phyloP scores from a whole-genome alignment of 2,888 invertebrate genomes.

The Philopedon plagiatum region DNA sequence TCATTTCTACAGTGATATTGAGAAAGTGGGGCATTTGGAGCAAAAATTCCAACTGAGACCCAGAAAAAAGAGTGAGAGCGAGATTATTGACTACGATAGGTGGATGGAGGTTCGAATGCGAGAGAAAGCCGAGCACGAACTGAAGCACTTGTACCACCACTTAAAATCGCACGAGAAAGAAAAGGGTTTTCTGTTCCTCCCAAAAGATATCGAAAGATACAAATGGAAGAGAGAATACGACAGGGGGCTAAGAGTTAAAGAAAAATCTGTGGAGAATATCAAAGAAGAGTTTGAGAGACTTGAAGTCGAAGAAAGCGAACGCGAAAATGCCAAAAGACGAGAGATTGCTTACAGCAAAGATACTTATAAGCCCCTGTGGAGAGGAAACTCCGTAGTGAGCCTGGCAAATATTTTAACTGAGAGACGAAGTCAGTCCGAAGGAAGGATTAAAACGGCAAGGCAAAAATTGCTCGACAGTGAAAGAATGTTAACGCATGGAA shows the following conservation, averaged over 20 bases:
- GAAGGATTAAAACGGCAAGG: conserved; percentile 59
- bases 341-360: conserved; percentile 73
- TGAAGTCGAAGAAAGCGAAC: conserved; percentile 70
- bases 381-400: conserved; percentile 86
- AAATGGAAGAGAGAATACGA: conserved; percentile 85
- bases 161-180: conserved; percentile 85
- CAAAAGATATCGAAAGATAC: conserved; percentile 80
- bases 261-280: conserved; percentile 90
- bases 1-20: conserved; percentile 87
- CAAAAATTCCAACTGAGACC: conserved; percentile 82
- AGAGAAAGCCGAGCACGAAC: conserved; percentile 87
- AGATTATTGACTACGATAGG: conserved; percentile 88
- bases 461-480: conserved; percentile 60
- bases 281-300: conserved; percentile 82
- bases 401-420: conserved; percentile 81
- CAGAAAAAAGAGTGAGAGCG: conserved; percentile 81
- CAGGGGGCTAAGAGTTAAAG: conserved; percentile 83
- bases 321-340: conserved; percentile 68
- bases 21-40: conserved; percentile 87
- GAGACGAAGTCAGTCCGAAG: conserved; percentile 71
- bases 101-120: conserved; percentile 87
- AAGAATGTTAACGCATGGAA: conserved; percentile 70
- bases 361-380: conserved; percentile 85
- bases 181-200: conserved; percentile 86
- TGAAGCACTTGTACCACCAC: conserved; percentile 82